Evolutionary conservation across 2,113 vertebrate species (phyloP).

Genomic region (Verasper variegatus): DNA sequence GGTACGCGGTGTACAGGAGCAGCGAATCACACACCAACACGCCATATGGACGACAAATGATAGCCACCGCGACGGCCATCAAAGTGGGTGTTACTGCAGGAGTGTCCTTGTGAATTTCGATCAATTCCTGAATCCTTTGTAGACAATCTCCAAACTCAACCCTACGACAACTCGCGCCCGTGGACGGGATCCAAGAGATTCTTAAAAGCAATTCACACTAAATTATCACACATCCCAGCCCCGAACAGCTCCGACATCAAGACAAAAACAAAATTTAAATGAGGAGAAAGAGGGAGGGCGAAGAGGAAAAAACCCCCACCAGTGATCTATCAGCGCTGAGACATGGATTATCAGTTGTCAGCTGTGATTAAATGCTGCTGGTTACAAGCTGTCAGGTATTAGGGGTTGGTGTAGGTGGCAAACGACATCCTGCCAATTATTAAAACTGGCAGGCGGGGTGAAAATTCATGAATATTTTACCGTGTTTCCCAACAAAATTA

Average conservation of each 20-base stretch:
- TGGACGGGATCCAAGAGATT: conserved; percentile 56
- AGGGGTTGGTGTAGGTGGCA: conserved; percentile 70
- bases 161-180: conserved; percentile 57
- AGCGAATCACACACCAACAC: conserved; percentile 53
- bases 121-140: conserved; percentile 65
- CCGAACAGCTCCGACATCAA: conserved; percentile 47
- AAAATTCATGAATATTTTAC: conserved; percentile 57
- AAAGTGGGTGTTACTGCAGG: conserved; percentile 66
- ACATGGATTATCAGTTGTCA: conserved; percentile 78
- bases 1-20: conserved; percentile 42
- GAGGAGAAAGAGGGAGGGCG: conserved; percentile 7
- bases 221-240: conserved; percentile 67
- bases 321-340: conserved; percentile 60
- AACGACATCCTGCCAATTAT: conserved; percentile 72
- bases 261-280: conserved; percentile 31
- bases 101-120: conserved; percentile 68
- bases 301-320: background rate
- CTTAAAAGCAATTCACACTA: conserved; percentile 66
- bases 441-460: conserved; percentile 65
- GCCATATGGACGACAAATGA: conserved; percentile 69
- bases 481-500: conserved; percentile 45
- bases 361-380: conserved; percentile 75
- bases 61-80: conserved; percentile 58
- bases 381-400: conserved; percentile 77
- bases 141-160: conserved; percentile 51